Percentiles rank a stretch among this genome's conserved stretches.
Conservation (phyloP, 1,140 invertebrate species). For the Mercenaria mercenaria region DNA sequence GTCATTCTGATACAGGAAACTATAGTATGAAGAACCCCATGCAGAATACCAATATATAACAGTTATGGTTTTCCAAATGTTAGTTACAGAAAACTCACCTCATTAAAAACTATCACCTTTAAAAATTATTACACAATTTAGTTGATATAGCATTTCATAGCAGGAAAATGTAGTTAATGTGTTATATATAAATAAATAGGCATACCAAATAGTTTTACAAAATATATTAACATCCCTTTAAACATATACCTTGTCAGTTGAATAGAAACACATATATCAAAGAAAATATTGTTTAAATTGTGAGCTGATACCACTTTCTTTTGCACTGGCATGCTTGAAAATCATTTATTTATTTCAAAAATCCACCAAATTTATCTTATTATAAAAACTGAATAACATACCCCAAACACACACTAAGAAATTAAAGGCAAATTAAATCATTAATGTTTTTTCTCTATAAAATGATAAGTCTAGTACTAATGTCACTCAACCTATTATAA, state of each 20-base stretch:
- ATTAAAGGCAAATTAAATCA: neutral
- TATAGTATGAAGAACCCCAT: constrained; percentile 2
- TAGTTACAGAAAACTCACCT: constrained; percentile 37
- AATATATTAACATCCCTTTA: too few species aligned
- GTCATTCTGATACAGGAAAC: neutral
- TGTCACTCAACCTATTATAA: too few species aligned
- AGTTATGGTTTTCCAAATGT: constrained; percentile 23
- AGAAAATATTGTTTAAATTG: too few species aligned
- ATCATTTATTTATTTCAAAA: neutral
- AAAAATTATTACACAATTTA: constrained; percentile 11
- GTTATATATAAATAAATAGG: too few species aligned
- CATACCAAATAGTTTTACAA: too few species aligned
- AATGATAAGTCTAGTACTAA: too few species aligned
- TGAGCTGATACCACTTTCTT: neutral
- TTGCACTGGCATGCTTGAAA: neutral
- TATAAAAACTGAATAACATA: constrained; percentile 1
- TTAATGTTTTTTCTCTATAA: too few species aligned
- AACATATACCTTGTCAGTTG: too few species aligned
- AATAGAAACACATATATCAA: too few species aligned
- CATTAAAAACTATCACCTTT: constrained; percentile 61
- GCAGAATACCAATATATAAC: neutral
- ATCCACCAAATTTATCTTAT: neutral
- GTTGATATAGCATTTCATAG: neutral
- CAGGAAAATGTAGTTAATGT: too few species aligned
- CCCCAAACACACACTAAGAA: constrained; percentile 35